Base-by-base conservation (phyloP, 2,797 vertebrate genomes). In the Eulemur coronatus region DNA sequence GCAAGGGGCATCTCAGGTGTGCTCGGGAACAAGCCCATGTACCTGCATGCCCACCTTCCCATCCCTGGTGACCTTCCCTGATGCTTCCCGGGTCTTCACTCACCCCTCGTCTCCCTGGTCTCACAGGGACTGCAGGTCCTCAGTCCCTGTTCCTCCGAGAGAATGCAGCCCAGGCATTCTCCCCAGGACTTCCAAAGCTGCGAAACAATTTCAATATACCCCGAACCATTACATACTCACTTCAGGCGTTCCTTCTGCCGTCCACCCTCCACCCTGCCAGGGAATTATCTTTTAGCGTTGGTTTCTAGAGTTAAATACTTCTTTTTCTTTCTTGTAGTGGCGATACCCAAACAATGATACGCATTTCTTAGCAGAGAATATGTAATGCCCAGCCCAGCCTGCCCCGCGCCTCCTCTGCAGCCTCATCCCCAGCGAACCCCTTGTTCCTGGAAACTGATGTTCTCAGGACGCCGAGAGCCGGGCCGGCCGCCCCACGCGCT, bases 301-400 rank as follows among this genome's bases (percentile, higher is more conserved):
- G 0, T 7, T 38, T 72, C 41, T 7, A 26, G 20, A 13, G 24
- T 59, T 7, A 55, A 4, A 14, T 12, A 41, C 14, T 52, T 81
- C 10, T 72, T 30, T 78, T n/a, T 61, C 35, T n/a, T 69, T n/a
- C 26, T 46, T 15, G 24, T 10, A 55, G 69, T 13, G 61, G 22
- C 28, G 20, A 12, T 28, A 12, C n/a, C 33, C 28, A 38, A 3
- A 50, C 50, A 35, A 43, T 4, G 1, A 30, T 0, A 38, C 24
- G 24, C 28, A 59, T 35, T 55, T 41, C 82, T 57, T 48, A 41
- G 26, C 48, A 52, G 33, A 43, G 14, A 5, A 5, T 11, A 3
- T 11, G 0, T 1, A n/a, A 28, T 0, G 0, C 38, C 52, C 50
- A 22, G 13, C 8, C 24, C 0, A n/a, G 24, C 57, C 13, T 9